phyloP scores from a whole-genome alignment of 2,113 vertebrate species.

The Antennarius striatus region DNA sequence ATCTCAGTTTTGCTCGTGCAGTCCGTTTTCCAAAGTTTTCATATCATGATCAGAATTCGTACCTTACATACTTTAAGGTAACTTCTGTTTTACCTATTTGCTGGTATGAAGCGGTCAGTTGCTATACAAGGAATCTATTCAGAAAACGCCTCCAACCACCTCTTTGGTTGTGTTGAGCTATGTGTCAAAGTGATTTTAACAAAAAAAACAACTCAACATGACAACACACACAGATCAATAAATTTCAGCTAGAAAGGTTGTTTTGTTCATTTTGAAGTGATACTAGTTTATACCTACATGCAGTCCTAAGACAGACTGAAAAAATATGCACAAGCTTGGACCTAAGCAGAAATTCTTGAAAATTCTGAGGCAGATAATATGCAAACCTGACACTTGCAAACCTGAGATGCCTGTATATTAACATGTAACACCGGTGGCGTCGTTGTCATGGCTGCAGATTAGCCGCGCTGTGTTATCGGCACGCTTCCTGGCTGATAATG shows the following conservation, averaged over 20 bases:
- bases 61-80: constrained; percentile 36
- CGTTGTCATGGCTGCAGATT: constrained; percentile 2
- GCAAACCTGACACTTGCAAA: constrained; percentile 25
- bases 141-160: neutral
- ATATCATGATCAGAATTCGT: constrained; percentile 20
- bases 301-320: constrained; percentile 21
- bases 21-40: constrained; percentile 34
- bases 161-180: neutral
- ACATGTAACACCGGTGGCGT: neutral
- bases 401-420: constrained; percentile 16
- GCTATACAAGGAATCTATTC: constrained; percentile 12
- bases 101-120: no score
- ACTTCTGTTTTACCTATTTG: neutral
- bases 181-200: no score
- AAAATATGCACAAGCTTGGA: neutral
- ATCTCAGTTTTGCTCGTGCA: constrained; percentile 9
- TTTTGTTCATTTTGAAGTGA: constrained; percentile 19
- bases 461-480: constrained; percentile 35
- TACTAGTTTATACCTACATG: constrained; percentile 45
- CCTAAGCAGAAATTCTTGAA: no score
- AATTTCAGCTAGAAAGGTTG: constrained; percentile 9
- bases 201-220: no score
- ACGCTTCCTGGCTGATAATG: constrained; percentile 44
- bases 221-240: neutral
- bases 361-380: constrained; percentile 16